Percentiles rank a stretch among this genome's conserved stretches.
Evolutionary conservation across 2,888 invertebrate genomes (phyloP).

Genomic region (Ophioninae sp.): DNA sequence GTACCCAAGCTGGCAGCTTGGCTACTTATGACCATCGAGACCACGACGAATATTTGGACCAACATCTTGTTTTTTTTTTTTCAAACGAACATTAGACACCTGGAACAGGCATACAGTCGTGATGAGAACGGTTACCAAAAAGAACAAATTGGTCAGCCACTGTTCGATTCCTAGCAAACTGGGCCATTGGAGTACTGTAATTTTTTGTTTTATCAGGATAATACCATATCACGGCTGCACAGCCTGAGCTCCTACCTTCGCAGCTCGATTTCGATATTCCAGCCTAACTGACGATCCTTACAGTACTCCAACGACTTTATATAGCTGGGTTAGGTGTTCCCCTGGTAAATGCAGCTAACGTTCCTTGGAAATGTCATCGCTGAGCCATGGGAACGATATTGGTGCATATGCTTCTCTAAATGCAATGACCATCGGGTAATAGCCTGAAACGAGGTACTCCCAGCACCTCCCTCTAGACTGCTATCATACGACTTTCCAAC

Average conservation of each 20-base stretch:
- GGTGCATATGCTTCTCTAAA: conserved; percentile 65
- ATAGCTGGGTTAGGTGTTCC: conserved; percentile 65
- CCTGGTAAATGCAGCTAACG: conserved; percentile 64
- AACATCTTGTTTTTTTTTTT: conserved; percentile 33
- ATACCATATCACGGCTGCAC: no score
- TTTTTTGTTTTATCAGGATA: not conserved
- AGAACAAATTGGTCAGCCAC: not conserved
- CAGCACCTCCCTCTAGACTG: conserved; percentile 48
- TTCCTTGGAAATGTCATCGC: conserved; percentile 71
- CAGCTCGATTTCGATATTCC: conserved; percentile 28
- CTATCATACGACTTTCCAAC: conserved; percentile 43
- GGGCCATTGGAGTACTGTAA: not conserved
- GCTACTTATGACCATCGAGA: conserved; percentile 46
- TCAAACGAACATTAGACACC: not conserved
- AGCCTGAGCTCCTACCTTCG: conserved; percentile 42
- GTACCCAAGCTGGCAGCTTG: conserved; percentile 45
- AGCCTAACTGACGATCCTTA: conserved; percentile 65
- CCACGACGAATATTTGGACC: conserved; percentile 31
- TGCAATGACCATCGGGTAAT: conserved; percentile 51
- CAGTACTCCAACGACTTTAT: conserved; percentile 66
- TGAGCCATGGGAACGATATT: conserved; percentile 67
- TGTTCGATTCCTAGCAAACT: not conserved
- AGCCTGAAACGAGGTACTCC: conserved; percentile 23
- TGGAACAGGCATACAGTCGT: not conserved
- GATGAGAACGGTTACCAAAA: not conserved